phyloP scores from a whole-genome alignment of 2,113 vertebrate genomes.

The Dermatemys mawii region DNA sequence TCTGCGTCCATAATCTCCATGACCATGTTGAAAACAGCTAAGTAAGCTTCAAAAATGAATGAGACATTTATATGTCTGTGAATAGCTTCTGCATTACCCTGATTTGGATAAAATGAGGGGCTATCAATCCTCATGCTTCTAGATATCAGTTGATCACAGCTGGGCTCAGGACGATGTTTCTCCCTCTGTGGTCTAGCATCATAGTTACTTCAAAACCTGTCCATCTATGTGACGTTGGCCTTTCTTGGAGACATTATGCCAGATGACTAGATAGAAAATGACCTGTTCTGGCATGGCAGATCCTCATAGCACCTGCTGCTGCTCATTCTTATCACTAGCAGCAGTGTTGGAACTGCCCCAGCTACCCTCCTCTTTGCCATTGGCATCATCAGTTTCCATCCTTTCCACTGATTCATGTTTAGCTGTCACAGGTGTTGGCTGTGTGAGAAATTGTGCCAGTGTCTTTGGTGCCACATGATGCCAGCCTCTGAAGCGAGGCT shows the following conservation, averaged over 20 bases:
- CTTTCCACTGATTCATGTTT: background rate
- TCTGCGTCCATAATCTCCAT: background rate
- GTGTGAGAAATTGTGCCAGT: background rate
- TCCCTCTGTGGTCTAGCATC: background rate
- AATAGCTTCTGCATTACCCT: background rate
- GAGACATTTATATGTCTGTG: background rate
- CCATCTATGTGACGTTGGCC: background rate
- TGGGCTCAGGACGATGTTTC: background rate
- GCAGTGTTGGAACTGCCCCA: background rate
- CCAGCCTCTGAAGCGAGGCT: background rate
- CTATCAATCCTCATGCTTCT: background rate
- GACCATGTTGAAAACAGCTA: background rate
- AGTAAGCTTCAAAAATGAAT: background rate
- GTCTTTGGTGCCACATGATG: background rate
- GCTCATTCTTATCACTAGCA: background rate
- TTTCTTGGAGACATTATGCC: background rate
- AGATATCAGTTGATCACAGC: rapidly evolving
- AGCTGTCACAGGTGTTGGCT: background rate
- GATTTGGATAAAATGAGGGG: background rate
- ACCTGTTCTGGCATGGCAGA: background rate
- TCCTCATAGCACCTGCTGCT: background rate
- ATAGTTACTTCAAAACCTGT: too few species aligned
- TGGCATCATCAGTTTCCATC: background rate
- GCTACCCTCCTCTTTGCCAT: background rate
- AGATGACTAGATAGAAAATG: background rate